Conservation (phyloP, 2,888 invertebrate species). For the Rhopalosiphum nymphaeae region DNA sequence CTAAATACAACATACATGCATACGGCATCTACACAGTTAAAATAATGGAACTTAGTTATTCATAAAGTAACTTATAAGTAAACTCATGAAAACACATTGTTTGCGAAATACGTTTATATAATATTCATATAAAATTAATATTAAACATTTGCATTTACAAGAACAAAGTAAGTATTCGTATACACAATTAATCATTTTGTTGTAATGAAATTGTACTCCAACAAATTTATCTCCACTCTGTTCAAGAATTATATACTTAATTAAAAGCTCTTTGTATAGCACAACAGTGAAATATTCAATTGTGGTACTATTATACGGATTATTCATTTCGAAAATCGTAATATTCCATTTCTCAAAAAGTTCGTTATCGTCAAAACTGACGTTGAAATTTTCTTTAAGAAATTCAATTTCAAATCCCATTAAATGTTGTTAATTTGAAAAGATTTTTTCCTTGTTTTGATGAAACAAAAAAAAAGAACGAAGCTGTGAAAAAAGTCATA, state of each 20-base stretch:
- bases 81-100: not conserved
- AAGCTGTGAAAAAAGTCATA: not conserved
- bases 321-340: conserved; percentile 13
- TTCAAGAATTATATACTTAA: not conserved
- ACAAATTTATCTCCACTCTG: not conserved
- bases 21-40: not conserved
- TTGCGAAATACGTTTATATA: not conserved
- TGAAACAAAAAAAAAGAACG: not conserved
- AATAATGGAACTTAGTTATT: not conserved
- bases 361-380: not conserved
- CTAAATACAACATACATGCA: not conserved
- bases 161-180: not conserved
- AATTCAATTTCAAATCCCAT: not conserved
- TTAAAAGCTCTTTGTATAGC: not conserved
- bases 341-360: not conserved
- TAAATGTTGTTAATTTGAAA: not conserved
- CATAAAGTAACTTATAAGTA: not conserved
- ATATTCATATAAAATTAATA: not conserved
- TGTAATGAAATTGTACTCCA: not conserved
- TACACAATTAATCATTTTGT: not conserved
- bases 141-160: not conserved
- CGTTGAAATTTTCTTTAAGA: not conserved
- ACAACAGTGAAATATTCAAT: conserved; percentile 2
- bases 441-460: not conserved
- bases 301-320: not conserved